These are phyloP conservation scores for Hoplias malabaricus DNA, from an alignment of 2,113 vertebrate genomes.

Conservation along the genomic window DNA sequence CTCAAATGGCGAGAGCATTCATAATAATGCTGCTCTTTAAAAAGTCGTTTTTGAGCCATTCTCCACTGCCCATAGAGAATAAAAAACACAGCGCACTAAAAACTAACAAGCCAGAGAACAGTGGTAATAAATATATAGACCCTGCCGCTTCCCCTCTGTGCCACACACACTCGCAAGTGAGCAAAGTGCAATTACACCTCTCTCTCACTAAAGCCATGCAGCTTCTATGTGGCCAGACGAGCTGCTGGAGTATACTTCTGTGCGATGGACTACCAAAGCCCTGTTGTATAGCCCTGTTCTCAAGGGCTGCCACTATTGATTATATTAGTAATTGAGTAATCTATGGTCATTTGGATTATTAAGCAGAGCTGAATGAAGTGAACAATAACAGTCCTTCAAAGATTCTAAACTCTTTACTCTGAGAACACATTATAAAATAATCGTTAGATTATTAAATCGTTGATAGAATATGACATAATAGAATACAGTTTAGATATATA, in stretches of 20 bases:
- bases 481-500: no score
- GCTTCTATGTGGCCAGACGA: neutral
- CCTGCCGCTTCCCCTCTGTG: conserved; percentile 17
- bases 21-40: conserved; percentile 59
- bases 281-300: neutral
- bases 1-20: conserved; percentile 54
- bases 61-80: conserved; percentile 45
- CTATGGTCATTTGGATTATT: neutral
- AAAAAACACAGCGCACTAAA: conserved; percentile 57
- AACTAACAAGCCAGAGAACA: conserved; percentile 58
- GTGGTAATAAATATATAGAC: conserved; percentile 54
- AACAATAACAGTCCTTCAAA: neutral
- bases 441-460: no score
- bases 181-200: conserved; percentile 39
- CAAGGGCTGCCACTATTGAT: neutral
- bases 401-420: no score
- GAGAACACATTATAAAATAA: no score
- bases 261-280: neutral
- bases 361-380: neutral
- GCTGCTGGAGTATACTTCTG: neutral
- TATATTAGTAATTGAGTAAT: neutral
- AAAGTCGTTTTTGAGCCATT: conserved; percentile 59
- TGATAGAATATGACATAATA: no score
- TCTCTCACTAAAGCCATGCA: conserved; percentile 5
- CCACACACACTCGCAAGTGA: conserved; percentile 12